A percentile compares a stretch with the other conserved stretches of the same genome.
These are phyloP conservation scores for Lypha dubia DNA, from an alignment of 2,888 invertebrate species.

Conservation along the genomic window DNA sequence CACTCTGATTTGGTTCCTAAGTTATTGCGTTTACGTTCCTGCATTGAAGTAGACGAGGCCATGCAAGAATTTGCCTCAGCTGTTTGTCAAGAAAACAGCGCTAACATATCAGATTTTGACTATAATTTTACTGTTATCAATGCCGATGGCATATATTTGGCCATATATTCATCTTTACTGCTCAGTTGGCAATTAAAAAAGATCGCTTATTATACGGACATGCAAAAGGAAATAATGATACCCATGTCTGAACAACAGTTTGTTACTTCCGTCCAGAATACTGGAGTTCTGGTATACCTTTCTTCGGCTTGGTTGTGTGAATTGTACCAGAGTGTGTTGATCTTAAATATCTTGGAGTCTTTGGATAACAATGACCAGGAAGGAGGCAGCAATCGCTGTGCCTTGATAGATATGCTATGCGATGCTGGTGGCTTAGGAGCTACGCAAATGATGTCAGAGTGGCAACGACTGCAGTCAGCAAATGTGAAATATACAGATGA, in stretches of 20 bases:
- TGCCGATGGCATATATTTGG: constrained; percentile 96
- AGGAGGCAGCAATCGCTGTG: constrained; percentile 79
- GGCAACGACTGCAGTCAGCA: constrained; percentile 92
- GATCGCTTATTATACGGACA: constrained; percentile 89
- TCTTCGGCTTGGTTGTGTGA: constrained; percentile 97
- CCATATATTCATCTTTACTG: constrained; percentile 93
- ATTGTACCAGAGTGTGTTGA: constrained; percentile 93
- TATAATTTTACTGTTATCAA: constrained; percentile 90
- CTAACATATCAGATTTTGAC: constrained; percentile 83
- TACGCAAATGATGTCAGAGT: constrained; percentile 93
- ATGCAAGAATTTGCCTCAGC: constrained; percentile 96
- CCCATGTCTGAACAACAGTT: constrained; percentile 93
- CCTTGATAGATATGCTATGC: constrained; percentile 84
- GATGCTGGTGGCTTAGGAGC: constrained; percentile 93
- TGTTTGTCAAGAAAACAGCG: constrained; percentile 90
- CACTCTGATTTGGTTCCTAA: constrained; percentile 90
- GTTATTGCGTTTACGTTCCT: constrained; percentile 89
- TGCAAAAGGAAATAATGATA: constrained; percentile 83
- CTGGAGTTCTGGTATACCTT: constrained; percentile 95
- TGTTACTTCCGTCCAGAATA: constrained; percentile 95
- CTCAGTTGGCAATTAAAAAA: constrained; percentile 91
- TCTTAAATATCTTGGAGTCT: constrained; percentile 84
- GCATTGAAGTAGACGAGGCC: constrained; percentile 94
- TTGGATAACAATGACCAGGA: constrained; percentile 80
- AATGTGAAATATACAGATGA: constrained; percentile 86